Conservation (phyloP, 1,140 invertebrate species). For the Metaphire vulgaris region DNA sequence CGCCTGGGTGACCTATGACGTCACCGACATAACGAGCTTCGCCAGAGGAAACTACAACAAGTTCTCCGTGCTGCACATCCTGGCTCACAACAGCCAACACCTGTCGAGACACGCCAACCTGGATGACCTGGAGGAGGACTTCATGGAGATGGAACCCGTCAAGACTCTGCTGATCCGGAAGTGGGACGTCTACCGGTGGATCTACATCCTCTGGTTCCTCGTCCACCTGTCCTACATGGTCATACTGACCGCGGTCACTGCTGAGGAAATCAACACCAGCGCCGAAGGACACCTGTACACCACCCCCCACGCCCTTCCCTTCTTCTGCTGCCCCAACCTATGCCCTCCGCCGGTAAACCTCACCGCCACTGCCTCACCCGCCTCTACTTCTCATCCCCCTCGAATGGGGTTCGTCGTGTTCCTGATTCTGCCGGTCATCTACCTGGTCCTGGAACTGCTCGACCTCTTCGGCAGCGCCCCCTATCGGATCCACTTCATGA, state of each 20-base stretch:
- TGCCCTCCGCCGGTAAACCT: not conserved
- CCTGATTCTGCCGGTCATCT: conserved; percentile 2
- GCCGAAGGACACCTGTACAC: not conserved
- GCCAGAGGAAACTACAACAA: conserved; percentile 21
- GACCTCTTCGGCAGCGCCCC: conserved; percentile 12
- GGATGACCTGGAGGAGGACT: conserved; percentile 17
- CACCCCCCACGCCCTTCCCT: not conserved
- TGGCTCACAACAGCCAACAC: conserved; percentile 19
- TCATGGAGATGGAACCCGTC: conserved; percentile 28
- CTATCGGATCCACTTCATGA: conserved; percentile 1
- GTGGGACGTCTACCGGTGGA: conserved; percentile 25
- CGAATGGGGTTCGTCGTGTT: conserved; percentile 1
- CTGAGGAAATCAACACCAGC: conserved; percentile 11
- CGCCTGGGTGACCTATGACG: conserved; percentile 28
- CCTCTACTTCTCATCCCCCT: not conserved
- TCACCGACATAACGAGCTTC: conserved; percentile 27
- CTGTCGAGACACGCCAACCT: conserved; percentile 17
- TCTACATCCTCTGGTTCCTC: conserved; percentile 19
- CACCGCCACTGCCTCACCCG: not conserved
- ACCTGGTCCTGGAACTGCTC: conserved; percentile 6
- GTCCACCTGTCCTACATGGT: conserved; percentile 13
- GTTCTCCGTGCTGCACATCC: conserved; percentile 27
- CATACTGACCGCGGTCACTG: not conserved
- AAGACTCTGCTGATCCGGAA: conserved; percentile 16
- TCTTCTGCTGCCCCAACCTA: too few species aligned